A percentile compares a stretch with the other conserved stretches of the same genome.
These are phyloP conservation scores for Tetranychus truncatus DNA, from an alignment of 2,888 invertebrate species.

Conservation along the genomic window DNA sequence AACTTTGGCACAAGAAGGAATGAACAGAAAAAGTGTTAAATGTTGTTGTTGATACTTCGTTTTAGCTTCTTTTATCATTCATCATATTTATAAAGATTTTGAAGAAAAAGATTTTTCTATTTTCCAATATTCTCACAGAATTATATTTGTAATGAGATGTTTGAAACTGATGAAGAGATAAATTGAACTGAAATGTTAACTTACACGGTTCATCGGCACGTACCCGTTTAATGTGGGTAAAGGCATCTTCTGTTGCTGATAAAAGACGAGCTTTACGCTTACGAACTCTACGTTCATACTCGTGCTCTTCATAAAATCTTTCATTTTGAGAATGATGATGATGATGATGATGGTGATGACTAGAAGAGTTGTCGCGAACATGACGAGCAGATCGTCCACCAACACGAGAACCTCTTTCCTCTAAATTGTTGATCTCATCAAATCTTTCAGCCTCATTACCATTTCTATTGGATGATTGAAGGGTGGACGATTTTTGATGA, in stretches of 20 bases:
- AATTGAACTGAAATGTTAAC: constrained; percentile 7
- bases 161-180: background rate
- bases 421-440: constrained; percentile 42
- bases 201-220: constrained; percentile 38
- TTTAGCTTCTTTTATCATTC: background rate
- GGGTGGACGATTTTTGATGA: background rate
- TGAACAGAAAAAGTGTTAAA: background rate
- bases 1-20: background rate
- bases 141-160: no score
- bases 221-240: constrained; percentile 81
- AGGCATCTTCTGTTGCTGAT: constrained; percentile 89
- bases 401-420: constrained; percentile 4
- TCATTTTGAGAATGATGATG: constrained; percentile 60
- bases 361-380: background rate
- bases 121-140: no score
- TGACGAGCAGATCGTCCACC: background rate
- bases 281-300: constrained; percentile 75
- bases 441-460: constrained; percentile 42
- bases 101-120: no score
- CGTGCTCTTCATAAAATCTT: constrained; percentile 90
- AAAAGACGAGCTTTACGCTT: constrained; percentile 74
- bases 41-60: no score
- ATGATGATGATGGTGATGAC: constrained; percentile 13
- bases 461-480: constrained; percentile 18
- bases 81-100: background rate